These are phyloP conservation scores for Ypsolopha scabrella DNA, from an alignment of 2,888 invertebrate genomes.

Conservation along the genomic window DNA sequence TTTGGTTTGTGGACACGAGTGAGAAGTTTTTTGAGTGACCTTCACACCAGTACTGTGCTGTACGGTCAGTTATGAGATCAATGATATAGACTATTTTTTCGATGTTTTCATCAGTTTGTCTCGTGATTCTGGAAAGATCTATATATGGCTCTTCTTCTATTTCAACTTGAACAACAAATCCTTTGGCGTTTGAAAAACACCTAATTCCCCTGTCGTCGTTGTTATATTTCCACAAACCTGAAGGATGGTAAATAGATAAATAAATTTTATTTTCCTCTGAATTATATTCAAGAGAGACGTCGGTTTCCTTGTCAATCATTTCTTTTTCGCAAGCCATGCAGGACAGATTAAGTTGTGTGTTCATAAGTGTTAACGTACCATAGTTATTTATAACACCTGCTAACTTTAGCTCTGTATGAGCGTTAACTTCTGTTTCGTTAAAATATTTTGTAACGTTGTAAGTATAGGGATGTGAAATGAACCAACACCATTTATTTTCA, in stretches of 20 bases:
- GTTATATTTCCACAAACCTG: conserved; percentile 62
- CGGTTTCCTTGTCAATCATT: conserved; percentile 32
- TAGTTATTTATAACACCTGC: conserved; percentile 38
- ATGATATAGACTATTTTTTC: conserved; percentile 62
- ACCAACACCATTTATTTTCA: conserved; percentile 45
- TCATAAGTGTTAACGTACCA: conserved; percentile 30
- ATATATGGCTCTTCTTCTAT: conserved; percentile 38
- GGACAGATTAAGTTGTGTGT: conserved; percentile 20
- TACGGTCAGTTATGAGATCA: conserved; percentile 56
- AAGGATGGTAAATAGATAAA: conserved; percentile 67
- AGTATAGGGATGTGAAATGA: conserved; percentile 13
- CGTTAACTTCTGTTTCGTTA: not conserved
- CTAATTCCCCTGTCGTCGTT: conserved; percentile 57
- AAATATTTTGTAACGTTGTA: no score
- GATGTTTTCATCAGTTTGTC: conserved; percentile 10
- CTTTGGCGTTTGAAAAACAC: conserved; percentile 73
- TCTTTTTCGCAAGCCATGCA: conserved; percentile 55
- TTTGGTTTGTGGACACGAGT: conserved; percentile 54
- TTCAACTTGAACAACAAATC: conserved; percentile 54
- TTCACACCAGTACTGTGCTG: conserved; percentile 77
- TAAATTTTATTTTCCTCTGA: conserved; percentile 34
- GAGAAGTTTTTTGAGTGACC: conserved; percentile 65
- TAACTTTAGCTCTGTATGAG: conserved; percentile 3
- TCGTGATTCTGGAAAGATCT: conserved; percentile 7
- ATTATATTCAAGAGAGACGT: conserved; percentile 42